Evolutionary conservation across 2,888 invertebrate genomes (phyloP), one percentile per base, ranked within the genome.

Genomic region (Sipunculus nudus): DNA sequence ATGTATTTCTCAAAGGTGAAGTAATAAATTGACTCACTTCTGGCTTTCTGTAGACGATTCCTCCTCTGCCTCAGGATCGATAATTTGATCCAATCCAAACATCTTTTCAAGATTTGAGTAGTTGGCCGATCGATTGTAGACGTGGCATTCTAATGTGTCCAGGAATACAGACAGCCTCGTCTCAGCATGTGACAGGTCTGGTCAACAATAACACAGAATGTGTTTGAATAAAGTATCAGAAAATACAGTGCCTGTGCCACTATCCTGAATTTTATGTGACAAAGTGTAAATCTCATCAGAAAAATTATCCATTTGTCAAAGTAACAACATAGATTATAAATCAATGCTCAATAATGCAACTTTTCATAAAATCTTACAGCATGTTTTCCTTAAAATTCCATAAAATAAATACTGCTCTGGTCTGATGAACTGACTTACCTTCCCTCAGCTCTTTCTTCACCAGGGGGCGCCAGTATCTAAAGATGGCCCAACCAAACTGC

Each of bases 391-490:
- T n/a, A n/a, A n/a, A n/a, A n/a, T n/a, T n/a, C n/a, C n/a, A n/a
- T n/a, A n/a, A n/a, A n/a, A n/a, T n/a, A n/a, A n/a, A n/a, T n/a
- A n/a, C n/a, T n/a, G n/a, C n/a, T n/a, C n/a, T n/a, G n/a, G n/a
- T n/a, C n/a, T n/a, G n/a, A n/a, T n/a, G n/a, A n/a, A n/a, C n/a
- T n/a, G 29, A 6, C 31, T 53, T 66, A 94, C 95, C 95, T 89
- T 96, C 96, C 53, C 93, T 93, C 38, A 94, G 92, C 87, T 95
- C 94, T 85, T 94, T 95, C 49, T 94, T 94, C 52, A 95, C 91
- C 83, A 96, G 96, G 35, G 94, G 92, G 67, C 94, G 88, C 98
- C 98, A 99, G 94, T 96, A 99, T 50, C 96, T 88, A 85, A 99
- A 98, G 85, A 97, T 94, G 67, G 96, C 87, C 88, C 95, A 96